Evolutionary conservation across 2,888 invertebrate genomes (phyloP).

Genomic region (Tetramorium bicarinatum): DNA sequence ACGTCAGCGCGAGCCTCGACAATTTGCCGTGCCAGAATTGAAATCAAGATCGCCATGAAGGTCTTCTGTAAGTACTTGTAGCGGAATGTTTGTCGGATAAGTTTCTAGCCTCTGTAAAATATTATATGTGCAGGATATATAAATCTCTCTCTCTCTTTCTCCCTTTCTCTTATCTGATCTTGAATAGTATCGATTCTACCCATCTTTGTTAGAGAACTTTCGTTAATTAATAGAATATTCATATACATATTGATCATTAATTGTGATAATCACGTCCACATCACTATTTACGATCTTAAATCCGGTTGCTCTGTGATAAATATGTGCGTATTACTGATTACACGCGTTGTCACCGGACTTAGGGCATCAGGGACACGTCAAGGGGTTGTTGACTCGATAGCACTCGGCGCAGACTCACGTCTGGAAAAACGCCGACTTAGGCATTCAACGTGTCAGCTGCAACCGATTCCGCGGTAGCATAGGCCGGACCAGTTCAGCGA

Average conservation of each 20-base stretch:
- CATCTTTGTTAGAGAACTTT: slow-evolving; percentile 15
- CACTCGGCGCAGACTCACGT: slow-evolving; percentile 65
- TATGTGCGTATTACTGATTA: slow-evolving; percentile 9
- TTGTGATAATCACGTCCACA: slow-evolving; percentile 4
- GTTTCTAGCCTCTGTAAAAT: background rate
- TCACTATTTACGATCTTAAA: slow-evolving; percentile 54
- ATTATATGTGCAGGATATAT: background rate
- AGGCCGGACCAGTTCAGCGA: slow-evolving; percentile 82
- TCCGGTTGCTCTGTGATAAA: slow-evolving; percentile 19
- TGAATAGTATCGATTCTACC: background rate
- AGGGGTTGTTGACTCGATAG: slow-evolving; percentile 74
- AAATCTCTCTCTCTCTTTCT: background rate
- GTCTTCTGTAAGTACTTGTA: slow-evolving; percentile 12
- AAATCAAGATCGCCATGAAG: slow-evolving; percentile 44
- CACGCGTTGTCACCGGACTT: slow-evolving; percentile 57
- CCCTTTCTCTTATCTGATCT: background rate
- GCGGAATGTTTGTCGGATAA: slow-evolving; percentile 24
- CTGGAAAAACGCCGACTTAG: slow-evolving; percentile 80
- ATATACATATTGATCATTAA: slow-evolving; percentile 13
- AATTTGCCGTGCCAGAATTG: slow-evolving; percentile 47
- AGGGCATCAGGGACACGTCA: slow-evolving; percentile 68
- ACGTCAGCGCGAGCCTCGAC: slow-evolving; percentile 26
- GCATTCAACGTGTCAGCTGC: slow-evolving; percentile 79
- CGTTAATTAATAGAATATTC: slow-evolving; percentile 32
- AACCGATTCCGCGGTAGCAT: slow-evolving; percentile 77